Evolutionary conservation across 1,140 invertebrate genomes (phyloP).

Genomic region (Homalodisca vitripennis): DNA sequence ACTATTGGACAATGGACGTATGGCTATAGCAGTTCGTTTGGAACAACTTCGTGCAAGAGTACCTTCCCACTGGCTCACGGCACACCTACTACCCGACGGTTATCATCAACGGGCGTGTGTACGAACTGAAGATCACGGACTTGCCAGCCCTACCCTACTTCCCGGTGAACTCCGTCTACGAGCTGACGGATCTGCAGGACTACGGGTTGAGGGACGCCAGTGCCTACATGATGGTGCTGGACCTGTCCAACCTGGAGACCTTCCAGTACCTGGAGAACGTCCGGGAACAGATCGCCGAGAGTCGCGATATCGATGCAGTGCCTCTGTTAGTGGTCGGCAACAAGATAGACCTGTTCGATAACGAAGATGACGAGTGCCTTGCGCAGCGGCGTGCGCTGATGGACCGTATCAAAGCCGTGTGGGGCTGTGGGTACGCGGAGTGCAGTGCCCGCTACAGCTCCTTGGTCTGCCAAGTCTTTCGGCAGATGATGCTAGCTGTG

Average conservation of each 20-base stretch:
- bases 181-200: conserved; percentile 76
- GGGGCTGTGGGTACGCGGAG: conserved; percentile 90
- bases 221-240: conserved; percentile 90
- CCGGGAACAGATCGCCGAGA: conserved; percentile 89
- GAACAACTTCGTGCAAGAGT: conserved; percentile 79
- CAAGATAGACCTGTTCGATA: conserved; percentile 78
- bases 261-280: conserved; percentile 85
- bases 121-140: conserved; percentile 84
- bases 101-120: conserved; percentile 79
- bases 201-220: conserved; percentile 79
- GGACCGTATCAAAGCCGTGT: conserved; percentile 90
- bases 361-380: not conserved
- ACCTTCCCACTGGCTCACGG: conserved; percentile 71
- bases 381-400: conserved; percentile 68
- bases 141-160: conserved; percentile 84
- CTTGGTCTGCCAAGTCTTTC: conserved; percentile 61
- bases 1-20: too few relatives aligned
- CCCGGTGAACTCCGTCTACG: conserved; percentile 76
- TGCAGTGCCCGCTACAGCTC: conserved; percentile 92
- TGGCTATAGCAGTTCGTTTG: conserved; percentile 84
- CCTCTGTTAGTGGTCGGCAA: conserved; percentile 91
- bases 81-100: conserved; percentile 80
- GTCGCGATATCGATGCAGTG: conserved; percentile 85
- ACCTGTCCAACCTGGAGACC: conserved; percentile 87
- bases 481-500: conserved; percentile 53